phyloP scores from a whole-genome alignment of 2,113 vertebrate genomes.

The Parus major region DNA sequence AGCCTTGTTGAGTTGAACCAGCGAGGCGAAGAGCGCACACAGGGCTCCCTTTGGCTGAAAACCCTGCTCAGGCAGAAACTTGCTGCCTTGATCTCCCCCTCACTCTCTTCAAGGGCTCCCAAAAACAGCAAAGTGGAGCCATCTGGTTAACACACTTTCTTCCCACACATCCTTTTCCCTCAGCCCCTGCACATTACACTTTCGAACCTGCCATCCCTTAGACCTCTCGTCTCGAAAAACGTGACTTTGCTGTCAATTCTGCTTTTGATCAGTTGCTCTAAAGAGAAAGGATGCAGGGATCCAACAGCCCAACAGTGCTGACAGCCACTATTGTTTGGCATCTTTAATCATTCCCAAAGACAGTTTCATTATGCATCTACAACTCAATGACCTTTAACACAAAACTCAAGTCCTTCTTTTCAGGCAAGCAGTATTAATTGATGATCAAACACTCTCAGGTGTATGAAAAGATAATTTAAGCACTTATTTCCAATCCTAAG shows the following conservation, averaged over 20 bases:
- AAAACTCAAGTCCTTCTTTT: background rate
- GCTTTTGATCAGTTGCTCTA: background rate
- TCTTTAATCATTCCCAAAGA: background rate
- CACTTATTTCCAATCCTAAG: background rate
- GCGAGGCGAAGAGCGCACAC: background rate
- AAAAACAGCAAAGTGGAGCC: slow-evolving; percentile 26
- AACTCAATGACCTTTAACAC: background rate
- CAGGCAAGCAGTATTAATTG: background rate
- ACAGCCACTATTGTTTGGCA: background rate
- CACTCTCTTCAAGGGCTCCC: slow-evolving; percentile 21
- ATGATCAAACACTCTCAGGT: background rate
- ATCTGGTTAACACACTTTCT: slow-evolving; percentile 46
- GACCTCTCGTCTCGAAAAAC: background rate
- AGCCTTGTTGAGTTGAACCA: background rate
- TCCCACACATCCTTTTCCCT: slow-evolving; percentile 42
- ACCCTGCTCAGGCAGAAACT: background rate
- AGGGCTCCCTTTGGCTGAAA: slow-evolving; percentile 9
- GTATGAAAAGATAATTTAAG: background rate
- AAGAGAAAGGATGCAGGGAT: background rate
- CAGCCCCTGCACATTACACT: slow-evolving; percentile 35
- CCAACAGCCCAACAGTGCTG: background rate
- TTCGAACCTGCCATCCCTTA: slow-evolving; percentile 32
- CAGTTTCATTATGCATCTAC: slow-evolving; percentile 8
- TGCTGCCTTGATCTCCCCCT: slow-evolving; percentile 34
- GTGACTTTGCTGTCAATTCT: slow-evolving; percentile 11